Base-by-base conservation (phyloP, 2,888 invertebrate genomes). In the Lasioglossum calceatum region DNA sequence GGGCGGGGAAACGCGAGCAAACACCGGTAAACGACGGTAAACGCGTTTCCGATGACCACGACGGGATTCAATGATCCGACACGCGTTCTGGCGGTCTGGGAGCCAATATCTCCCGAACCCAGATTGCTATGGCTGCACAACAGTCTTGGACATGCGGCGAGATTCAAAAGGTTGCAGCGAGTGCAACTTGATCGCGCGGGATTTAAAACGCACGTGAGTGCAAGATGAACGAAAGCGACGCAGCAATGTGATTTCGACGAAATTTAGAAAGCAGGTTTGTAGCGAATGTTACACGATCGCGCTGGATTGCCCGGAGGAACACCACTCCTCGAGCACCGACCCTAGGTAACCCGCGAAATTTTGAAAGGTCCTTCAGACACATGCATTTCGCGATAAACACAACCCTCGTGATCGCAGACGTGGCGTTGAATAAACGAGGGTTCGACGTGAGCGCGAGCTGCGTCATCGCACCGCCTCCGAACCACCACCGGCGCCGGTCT, bases 261-360 rank as follows among this genome's bases (percentile, higher is more conserved):
- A 16, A 47, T 47, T 47, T 47, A 47, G 47, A 19, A 47, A 47
- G 47, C 47, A 16, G 47, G 16, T 47, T 47, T 8, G 19, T 10
- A 19, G 23, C 23, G 54, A 54, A 23, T 54, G 75, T 77, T 77
- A 85, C 36, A 82, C 47, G 82, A 78, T 83, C 74, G 54, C 81
- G 75, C 75, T 82, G 81, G 81, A 88, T 88, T 88, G 84, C 87
- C 86, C 81, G 90, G 54, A 64, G 84, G 76, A 90, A 87, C 85
- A 90, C 85, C 61, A 81, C 87, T 88, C 82, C 64, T 76, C 77
- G 82, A 82, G 78, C 82, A 79, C 32, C 80, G n/a, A 42, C 64
- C 77, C 79, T 77, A 36, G 58, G 81, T 64, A 54, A 36, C 77
- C 47, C 54, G 79, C 77, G 61, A 83, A 83, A 84, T 82, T 81